Base-by-base conservation (phyloP, 2,113 vertebrate species). In the Myiozetetes cayanensis region DNA sequence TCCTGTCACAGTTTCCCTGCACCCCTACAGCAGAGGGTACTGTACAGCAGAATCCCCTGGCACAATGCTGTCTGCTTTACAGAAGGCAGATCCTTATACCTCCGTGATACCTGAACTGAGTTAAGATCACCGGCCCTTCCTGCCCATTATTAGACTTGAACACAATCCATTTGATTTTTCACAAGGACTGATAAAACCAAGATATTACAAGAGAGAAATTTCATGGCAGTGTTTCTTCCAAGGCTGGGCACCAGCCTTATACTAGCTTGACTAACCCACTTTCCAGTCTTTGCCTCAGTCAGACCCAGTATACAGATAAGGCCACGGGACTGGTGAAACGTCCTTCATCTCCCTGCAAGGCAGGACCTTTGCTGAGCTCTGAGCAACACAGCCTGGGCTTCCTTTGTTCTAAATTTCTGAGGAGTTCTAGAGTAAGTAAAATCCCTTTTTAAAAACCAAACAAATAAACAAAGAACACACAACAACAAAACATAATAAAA, bases 301-400 rank as follows among this genome's bases (percentile, higher is more conserved):
- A 66, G 16, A 66, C 5, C 16, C 39, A 35, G 33, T 44, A 50
- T 33, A 47, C 33, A 68, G 33, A 20, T 6, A 70, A 44, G 8
- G 76, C n/a, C 23, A 5, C 0, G 1, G n/a, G 43, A 59, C 56
- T 28, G 56, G 8, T 18, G 7, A 43, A 56, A 37, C n/a, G 31
- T 37, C n/a, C 41, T 66, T 52, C 0, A 0, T 37, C 43, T 90
- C 15, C n/a, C 58, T 39, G 50, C 0, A 0, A 73, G 35, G 37
- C 27, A 77, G 14, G 21, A 25, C 27, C 37, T 77, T 24, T 71
- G 43, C 50, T 78, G 52, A 72, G 20, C 44, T 73, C 35, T n/a
- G 14, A 88, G 49, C 10, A 80, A 41, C 37, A 66, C 31, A 66
- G 0, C 41, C 4, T 37, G 19, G 16, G 11, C 28, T 77, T 65